These are phyloP conservation scores for Ernsta delagoae DNA, from an alignment of 2,888 invertebrate species.

Conservation along the genomic window DNA sequence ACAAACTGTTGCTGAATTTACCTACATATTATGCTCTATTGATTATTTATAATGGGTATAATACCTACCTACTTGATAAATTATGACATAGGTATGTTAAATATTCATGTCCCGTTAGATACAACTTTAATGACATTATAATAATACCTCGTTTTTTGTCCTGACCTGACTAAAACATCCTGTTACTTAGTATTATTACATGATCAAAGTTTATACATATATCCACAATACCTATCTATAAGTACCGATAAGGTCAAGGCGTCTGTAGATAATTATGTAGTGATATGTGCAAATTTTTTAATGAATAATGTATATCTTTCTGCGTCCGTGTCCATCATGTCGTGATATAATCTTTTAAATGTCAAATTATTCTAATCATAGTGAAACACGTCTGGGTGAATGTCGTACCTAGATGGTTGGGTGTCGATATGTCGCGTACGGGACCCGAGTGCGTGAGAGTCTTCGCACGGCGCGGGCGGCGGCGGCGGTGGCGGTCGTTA, in stretches of 20 bases:
- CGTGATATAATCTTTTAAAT: constrained; percentile 19
- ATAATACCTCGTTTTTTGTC: no score
- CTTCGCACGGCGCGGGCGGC: constrained; percentile 30
- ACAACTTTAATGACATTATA: no score
- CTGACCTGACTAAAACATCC: constrained; percentile 9
- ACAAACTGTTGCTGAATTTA: constrained; percentile 22
- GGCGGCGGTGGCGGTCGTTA: constrained; percentile 44
- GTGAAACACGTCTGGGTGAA: constrained; percentile 42
- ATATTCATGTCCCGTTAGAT: no score
- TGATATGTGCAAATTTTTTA: constrained; percentile 11
- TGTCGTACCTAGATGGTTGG: constrained; percentile 43
- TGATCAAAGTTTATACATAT: constrained; percentile 32
- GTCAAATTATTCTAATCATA: constrained; percentile 30
- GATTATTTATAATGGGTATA: no score
- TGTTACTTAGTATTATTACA: constrained; percentile 15
- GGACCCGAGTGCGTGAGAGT: constrained; percentile 46
- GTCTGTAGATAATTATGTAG: constrained; percentile 18
- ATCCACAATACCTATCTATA: no score
- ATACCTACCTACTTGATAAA: constrained; percentile 6
- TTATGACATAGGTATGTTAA: constrained; percentile 19
- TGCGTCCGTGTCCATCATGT: constrained; percentile 19
- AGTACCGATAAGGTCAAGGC: constrained; percentile 23
- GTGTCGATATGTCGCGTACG: constrained; percentile 32
- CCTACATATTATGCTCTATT: constrained; percentile 14
- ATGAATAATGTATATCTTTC: constrained; percentile 18